Percentiles rank a stretch among this genome's conserved stretches.
phyloP scores from a whole-genome alignment of 2,113 vertebrate genomes.

The Alethe castanea region DNA sequence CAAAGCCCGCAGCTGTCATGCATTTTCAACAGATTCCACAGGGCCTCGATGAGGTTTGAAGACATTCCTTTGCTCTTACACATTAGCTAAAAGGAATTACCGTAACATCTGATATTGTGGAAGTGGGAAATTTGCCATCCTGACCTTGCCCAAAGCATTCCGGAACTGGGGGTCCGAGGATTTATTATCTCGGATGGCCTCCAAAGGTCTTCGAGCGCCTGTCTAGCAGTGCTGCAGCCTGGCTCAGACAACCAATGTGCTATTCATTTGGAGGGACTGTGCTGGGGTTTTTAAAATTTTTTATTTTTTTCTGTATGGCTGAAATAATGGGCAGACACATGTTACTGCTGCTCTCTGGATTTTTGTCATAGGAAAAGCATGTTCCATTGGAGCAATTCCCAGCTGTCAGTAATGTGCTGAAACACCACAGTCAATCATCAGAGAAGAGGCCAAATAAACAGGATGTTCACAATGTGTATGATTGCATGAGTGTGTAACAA shows the following conservation, averaged over 20 bases:
- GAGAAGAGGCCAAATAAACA: slow-evolving; percentile 84
- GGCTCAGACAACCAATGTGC: slow-evolving; percentile 72
- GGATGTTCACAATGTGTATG: slow-evolving; percentile 83
- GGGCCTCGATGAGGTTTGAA: slow-evolving; percentile 88
- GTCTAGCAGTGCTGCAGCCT: slow-evolving; percentile 12
- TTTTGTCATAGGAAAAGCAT: slow-evolving; percentile 95
- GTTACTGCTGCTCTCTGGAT: slow-evolving; percentile 82
- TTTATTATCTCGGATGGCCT: slow-evolving; percentile 88
- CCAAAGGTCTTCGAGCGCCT: slow-evolving; percentile 74
- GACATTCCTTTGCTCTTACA: slow-evolving; percentile 96
- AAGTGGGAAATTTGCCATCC: slow-evolving; percentile 92
- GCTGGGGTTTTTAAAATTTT: neutral
- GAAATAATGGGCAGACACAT: slow-evolving; percentile 80
- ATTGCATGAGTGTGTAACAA: slow-evolving; percentile 81
- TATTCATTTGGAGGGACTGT: slow-evolving; percentile 79
- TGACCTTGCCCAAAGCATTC: slow-evolving; percentile 91
- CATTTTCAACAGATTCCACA: slow-evolving; percentile 98
- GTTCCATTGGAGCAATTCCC: slow-evolving; percentile 87
- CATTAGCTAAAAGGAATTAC: slow-evolving; percentile 93
- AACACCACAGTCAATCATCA: slow-evolving; percentile 79
- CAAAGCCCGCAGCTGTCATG: slow-evolving; percentile 95
- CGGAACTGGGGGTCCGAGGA: slow-evolving; percentile 86
- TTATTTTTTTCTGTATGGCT: neutral
- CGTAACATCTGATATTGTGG: slow-evolving; percentile 97
- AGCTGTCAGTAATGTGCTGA: slow-evolving; percentile 88